phyloP scores from a whole-genome alignment of 2,888 invertebrate genomes.

The Empis stercorea region DNA sequence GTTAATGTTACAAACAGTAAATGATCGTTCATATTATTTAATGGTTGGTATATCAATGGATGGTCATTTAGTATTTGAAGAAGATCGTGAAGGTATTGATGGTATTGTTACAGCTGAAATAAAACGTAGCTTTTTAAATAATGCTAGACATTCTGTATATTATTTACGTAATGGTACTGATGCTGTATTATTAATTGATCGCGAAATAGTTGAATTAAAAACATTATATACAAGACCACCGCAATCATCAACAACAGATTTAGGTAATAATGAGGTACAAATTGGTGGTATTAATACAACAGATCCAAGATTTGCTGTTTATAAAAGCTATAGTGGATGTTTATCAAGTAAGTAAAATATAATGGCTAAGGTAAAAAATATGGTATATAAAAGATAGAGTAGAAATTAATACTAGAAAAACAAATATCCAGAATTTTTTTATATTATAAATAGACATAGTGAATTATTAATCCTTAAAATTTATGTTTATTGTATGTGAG shows the following conservation, averaged over 20 bases:
- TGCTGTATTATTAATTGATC: conserved; percentile 59
- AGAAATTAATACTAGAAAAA: conserved; percentile 1
- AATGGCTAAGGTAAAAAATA: not conserved
- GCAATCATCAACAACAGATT: conserved; percentile 47
- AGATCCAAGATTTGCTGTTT: conserved; percentile 67
- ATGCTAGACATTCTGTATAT: conserved; percentile 59
- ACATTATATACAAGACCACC: conserved; percentile 55
- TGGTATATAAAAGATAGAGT: no score
- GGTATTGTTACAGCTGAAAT: conserved; percentile 52
- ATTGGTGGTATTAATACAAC: conserved; percentile 77
- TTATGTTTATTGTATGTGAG: no score
- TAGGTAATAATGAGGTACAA: conserved; percentile 69
- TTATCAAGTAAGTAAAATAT: conserved; percentile 59
- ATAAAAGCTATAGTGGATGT: conserved; percentile 80
- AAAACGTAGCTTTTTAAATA: conserved; percentile 70
- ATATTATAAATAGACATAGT: not conserved
- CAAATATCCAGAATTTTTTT: not conserved
- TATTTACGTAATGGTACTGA: conserved; percentile 57
- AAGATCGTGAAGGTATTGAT: conserved; percentile 62
- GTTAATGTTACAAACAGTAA: conserved; percentile 67
- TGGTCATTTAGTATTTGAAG: conserved; percentile 72
- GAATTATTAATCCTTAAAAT: no score
- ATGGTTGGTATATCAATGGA: conserved; percentile 70
- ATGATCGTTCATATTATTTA: conserved; percentile 71
- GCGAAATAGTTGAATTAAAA: conserved; percentile 56